Conservation (phyloP, 2,888 invertebrate species). For the Drosophila robusta region DNA sequence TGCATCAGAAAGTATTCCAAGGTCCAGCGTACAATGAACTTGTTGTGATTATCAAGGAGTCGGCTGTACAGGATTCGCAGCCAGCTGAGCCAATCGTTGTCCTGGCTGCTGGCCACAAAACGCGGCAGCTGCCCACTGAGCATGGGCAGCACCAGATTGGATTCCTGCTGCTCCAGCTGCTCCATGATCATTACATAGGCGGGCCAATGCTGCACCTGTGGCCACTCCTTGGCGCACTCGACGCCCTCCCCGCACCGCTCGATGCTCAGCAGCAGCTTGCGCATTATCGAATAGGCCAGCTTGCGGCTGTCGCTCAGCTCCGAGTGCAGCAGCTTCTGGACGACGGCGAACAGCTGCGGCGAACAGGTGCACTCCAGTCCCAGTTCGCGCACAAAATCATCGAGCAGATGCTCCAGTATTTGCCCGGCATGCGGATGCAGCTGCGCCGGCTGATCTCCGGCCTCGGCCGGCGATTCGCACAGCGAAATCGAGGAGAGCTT, state of each 20-base stretch:
- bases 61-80: constrained; percentile 60
- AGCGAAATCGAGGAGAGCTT: constrained; percentile 37
- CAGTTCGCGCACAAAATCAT: constrained; percentile 50
- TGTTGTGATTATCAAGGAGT: constrained; percentile 72
- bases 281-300: constrained; percentile 60
- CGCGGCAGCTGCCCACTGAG: constrained; percentile 48
- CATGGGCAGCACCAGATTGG: constrained; percentile 79
- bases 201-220: constrained; percentile 50
- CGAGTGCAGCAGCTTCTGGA: constrained; percentile 57
- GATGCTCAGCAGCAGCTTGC: constrained; percentile 40
- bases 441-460: constrained; percentile 18
- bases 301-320: constrained; percentile 60
- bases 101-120: constrained; percentile 22
- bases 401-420: constrained; percentile 62
- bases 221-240: background rate
- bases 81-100: constrained; percentile 37
- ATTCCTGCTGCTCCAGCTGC: constrained; percentile 78
- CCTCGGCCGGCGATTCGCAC: background rate
- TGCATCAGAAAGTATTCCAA: constrained; percentile 65
- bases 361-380: constrained; percentile 34
- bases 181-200: constrained; percentile 70
- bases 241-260: constrained; percentile 2
- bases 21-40: constrained; percentile 72
- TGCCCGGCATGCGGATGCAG: constrained; percentile 39
- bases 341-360: constrained; percentile 39